These are phyloP conservation scores for Notolabrus celidotus DNA, from an alignment of 2,797 vertebrate species.

Conservation along the genomic window DNA sequence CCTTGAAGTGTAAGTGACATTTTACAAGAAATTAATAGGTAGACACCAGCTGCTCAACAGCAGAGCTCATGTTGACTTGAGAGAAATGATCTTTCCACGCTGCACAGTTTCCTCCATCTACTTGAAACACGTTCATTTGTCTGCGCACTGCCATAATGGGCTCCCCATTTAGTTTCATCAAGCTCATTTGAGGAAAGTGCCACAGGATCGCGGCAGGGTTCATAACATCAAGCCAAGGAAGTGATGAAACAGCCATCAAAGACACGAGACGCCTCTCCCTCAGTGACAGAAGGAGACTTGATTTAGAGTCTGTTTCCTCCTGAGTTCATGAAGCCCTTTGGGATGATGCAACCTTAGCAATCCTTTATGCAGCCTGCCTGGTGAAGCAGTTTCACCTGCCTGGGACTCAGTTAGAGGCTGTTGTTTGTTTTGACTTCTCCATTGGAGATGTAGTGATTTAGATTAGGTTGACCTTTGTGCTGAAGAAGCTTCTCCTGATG, in stretches of 20 bases:
- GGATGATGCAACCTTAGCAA: slow-evolving; percentile 77
- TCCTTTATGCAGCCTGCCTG: slow-evolving; percentile 58
- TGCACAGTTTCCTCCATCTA: slow-evolving; percentile 22
- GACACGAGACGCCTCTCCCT: slow-evolving; percentile 59
- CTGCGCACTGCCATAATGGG: slow-evolving; percentile 56
- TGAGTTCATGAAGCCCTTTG: slow-evolving; percentile 69
- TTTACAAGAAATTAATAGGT: slow-evolving; percentile 28
- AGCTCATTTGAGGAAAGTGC: slow-evolving; percentile 72
- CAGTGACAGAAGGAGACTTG: slow-evolving; percentile 62
- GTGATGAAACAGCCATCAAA: slow-evolving; percentile 74
- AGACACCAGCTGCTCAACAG: slow-evolving; percentile 54
- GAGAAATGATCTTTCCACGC: slow-evolving; percentile 47
- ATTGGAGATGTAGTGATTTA: slow-evolving; percentile 28
- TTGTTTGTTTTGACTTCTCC: slow-evolving; percentile 30
- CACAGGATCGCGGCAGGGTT: slow-evolving; percentile 66
- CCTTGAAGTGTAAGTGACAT: slow-evolving; percentile 4
- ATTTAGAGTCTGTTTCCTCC: slow-evolving; percentile 67
- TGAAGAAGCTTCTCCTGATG: slow-evolving; percentile 11
- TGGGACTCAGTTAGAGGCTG: slow-evolving; percentile 33
- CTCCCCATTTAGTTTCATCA: slow-evolving; percentile 67
- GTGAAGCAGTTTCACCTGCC: slow-evolving; percentile 19
- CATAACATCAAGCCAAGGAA: slow-evolving; percentile 64
- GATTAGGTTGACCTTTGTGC: slow-evolving; percentile 48
- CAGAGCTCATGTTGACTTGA: slow-evolving; percentile 46
- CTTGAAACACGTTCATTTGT: slow-evolving; percentile 51